Percentiles rank a stretch among this genome's conserved stretches.
Conservation (phyloP, 2,113 vertebrate species). For the Silurus asotus region DNA sequence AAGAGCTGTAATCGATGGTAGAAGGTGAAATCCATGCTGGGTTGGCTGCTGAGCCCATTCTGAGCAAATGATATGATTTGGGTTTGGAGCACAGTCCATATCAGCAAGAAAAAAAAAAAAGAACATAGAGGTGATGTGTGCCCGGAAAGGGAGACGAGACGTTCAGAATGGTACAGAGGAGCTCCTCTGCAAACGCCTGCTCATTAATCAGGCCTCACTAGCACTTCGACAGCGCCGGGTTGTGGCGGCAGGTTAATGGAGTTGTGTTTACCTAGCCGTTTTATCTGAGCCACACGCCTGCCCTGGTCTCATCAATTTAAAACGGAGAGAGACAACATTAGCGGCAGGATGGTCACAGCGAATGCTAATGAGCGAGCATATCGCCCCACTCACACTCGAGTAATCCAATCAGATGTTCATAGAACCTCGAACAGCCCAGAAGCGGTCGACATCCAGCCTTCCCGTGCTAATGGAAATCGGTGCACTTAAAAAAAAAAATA, state of each 20-base stretch:
- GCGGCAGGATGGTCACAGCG: slow-evolving; percentile 15
- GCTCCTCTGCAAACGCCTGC: slow-evolving; percentile 54
- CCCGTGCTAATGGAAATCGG: slow-evolving; percentile 18
- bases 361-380: slow-evolving; percentile 55
- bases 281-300: slow-evolving; percentile 36
- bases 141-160: not conserved
- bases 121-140: not conserved
- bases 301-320: slow-evolving; percentile 58
- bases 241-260: slow-evolving; percentile 59
- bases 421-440: slow-evolving; percentile 20
- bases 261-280: slow-evolving; percentile 62
- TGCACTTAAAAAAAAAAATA: not conserved
- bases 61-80: slow-evolving; percentile 44
- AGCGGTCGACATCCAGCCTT: slow-evolving; percentile 9
- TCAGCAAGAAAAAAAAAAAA: not conserved
- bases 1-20: slow-evolving; percentile 50
- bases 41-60: slow-evolving; percentile 29
- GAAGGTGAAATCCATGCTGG: slow-evolving; percentile 41
- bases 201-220: slow-evolving; percentile 69
- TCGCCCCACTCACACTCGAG: slow-evolving; percentile 17
- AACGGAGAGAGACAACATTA: slow-evolving; percentile 26
- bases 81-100: slow-evolving; percentile 40
- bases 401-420: slow-evolving; percentile 51
- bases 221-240: slow-evolving; percentile 55
- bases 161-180: not conserved